Base-by-base conservation (phyloP, 2,888 invertebrate species). In the Rutpela maculata region DNA sequence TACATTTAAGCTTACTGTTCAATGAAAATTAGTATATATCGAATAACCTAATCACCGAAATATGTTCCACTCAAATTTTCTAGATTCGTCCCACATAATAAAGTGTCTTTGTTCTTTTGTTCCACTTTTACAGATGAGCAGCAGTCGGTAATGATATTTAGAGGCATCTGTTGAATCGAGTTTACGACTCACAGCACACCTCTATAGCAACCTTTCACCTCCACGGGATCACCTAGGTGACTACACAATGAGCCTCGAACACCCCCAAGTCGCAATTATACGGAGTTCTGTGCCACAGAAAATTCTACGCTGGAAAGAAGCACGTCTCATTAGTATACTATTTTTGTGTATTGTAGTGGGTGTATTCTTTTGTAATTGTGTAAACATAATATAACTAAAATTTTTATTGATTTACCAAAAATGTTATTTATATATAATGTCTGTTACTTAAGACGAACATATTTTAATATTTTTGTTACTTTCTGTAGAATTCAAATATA, bases 141-240 rank as follows among this genome's bases (percentile, higher is more conserved):
- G 77, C 55, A 77, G 75, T 67, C 78, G 66, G 68, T 78, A 77
- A 79, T 77, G 80, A 80, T 79, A 77, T 79, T 78, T 78, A 67
- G 77, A 74, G 80, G 77, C 82, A 84, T 83, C 83, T 83, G 82
- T 78, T 80, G 82, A 80, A 79, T 76, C 78, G 79, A 81, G 74
- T 84, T 84, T 77, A 84, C 84, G 83, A 80, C 78, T 84, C 80
- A 87, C 67, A 84, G 87, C 84, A 84, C 88, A 88, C 86, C 84
- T 85, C 88, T 88, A 88, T 89, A 87, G 89, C 89, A 89, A 89
- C 88, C 85, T 88, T 87, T 87, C 87, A 87, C 87, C 87, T 85
- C 85, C 83, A 76, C 63, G 78, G 78, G 81, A 86, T 89, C 87
- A 87, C 88, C 88, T 86, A 85, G 88, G 88, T 86, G 88, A 81